Base-by-base conservation (phyloP, 2,797 vertebrate species). In the Bovichtus variegatus region DNA sequence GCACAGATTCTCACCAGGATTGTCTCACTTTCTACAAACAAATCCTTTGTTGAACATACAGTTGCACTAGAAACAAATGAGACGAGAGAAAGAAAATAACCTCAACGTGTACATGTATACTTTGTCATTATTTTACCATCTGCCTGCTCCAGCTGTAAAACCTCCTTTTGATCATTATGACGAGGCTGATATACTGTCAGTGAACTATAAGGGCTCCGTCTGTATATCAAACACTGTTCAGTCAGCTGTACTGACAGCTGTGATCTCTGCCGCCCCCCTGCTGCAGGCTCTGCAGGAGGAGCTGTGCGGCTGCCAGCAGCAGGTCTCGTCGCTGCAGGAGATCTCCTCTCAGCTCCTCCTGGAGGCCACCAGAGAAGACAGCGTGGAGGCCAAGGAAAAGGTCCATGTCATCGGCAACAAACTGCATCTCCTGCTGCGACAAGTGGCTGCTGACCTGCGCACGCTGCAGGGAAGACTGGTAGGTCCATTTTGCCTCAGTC, bases 301-400 rank as follows among this genome's bases (percentile, higher is more conserved):
- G 81, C 94, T 99, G 5, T 53, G 83, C 19, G 87, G 92, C 29
- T 83, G 76, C 1, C 96, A 96, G 51, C 85, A 73, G 11, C 90
- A 94, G 83, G 96, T 96, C 2, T 93, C 90, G 50, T 86, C 94
- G 0, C 93, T 99, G 40, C 96, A 96, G 82, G 96, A 96, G 18
- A 94, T 98, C 79, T 94, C 95, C 25, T 86, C 92, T 51, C 92
- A 93, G 85, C 94, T 98, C 54, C 95, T 98, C 9, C 79, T 94
- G 34, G 94, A 96, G 86, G 93, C 94, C 27, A 81, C 89, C 0
- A 91, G 83, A 1, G 95, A 94, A n/a, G 95, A 96, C 64, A 96
- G 96, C 5, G 34, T 92, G 12, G 97, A 98, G 91, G 96, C 96
- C 47, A 95, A 96, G 40, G 97, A 99, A 93, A 97, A 97, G 78